These are phyloP conservation scores for Slavum lentiscoides DNA, from an alignment of 2,888 invertebrate species.

Conservation along the genomic window DNA sequence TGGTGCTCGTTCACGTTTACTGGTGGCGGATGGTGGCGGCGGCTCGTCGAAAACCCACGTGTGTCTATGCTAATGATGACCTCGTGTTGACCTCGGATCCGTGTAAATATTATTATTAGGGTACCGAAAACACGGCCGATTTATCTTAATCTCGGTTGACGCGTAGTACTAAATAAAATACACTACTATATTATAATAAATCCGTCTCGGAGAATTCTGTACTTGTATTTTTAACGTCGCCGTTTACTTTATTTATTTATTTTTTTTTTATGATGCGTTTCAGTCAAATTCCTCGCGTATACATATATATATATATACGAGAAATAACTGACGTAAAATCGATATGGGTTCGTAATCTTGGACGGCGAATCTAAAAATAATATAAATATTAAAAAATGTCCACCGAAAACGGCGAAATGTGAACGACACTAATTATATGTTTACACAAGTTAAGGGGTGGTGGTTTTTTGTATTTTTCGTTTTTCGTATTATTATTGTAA, in stretches of 20 bases:
- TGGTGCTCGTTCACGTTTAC: too few relatives aligned
- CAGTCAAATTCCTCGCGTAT: not conserved
- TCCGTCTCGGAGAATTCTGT: too few relatives aligned
- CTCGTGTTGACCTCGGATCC: not conserved
- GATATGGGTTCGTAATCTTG: slow-evolving; percentile 3
- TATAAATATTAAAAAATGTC: slow-evolving; percentile 7
- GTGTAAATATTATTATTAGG: not conserved
- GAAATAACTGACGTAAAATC: slow-evolving; percentile 13
- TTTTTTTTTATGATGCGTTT: not conserved
- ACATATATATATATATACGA: too few relatives aligned
- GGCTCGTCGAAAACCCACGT: not conserved
- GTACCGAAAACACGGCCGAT: not conserved
- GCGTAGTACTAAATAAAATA: not conserved
- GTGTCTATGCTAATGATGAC: slow-evolving; percentile 1
- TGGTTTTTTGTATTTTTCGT: too few relatives aligned
- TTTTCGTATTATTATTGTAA: not conserved
- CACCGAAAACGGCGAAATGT: slow-evolving; percentile 13
- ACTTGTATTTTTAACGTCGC: not conserved
- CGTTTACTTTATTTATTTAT: not conserved
- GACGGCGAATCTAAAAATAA: slow-evolving; percentile 11
- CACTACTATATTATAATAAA: too few relatives aligned
- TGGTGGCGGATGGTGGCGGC: too few relatives aligned
- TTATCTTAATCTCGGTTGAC: not conserved
- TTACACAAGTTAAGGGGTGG: slow-evolving; percentile 16
- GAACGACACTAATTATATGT: slow-evolving; percentile 45